Base-by-base conservation (phyloP, 1,140 invertebrate genomes). In the Orchesella cincta region DNA sequence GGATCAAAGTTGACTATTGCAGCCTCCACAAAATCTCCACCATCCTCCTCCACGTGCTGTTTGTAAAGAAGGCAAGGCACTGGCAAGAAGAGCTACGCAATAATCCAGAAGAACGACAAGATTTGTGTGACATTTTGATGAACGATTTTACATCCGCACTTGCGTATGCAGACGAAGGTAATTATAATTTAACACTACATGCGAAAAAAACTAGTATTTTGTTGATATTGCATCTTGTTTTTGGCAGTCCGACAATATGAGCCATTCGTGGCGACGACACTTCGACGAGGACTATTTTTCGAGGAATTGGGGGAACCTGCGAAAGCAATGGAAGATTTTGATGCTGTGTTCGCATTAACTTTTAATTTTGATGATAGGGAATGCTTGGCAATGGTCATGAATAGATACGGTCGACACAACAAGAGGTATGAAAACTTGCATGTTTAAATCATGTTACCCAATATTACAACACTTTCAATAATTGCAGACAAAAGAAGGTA, bases 321-420 rank as follows among this genome's bases (percentile, higher is more conserved):
- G 3, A 57, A 57, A 57, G 54, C 54, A 5, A 57, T 57, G 54
- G 54, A 57, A 23, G 54, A 57, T 26, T 57, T 57, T 26, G 26
- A 57, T 57, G 54, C 54, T 5, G 26, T 57, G 54, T 23, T 18
- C 23, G 3, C 26, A n/a, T 23, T 57, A 5, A 18, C 54, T 5
- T n/a, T n/a, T 5, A 57, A 23, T 57, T 57, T 57, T 57, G 54
- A 57, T 57, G 54, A 57, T 57, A 57, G n/a, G 54, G 54, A 57
- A 26, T 8, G 12, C 8, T 5, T 57, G 14, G 14, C 54, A 16
- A 57, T 57, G 26, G 54, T 23, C 3, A 18, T 57, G 54, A 57
- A 57, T 57, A 16, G 54, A 23, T 18, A 18, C 3, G 54, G 54
- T n/a, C 54, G 26, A n/a, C n/a, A n/a, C n/a, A n/a, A n/a, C n/a